Evolutionary conservation across 2,113 vertebrate species (phyloP).

Genomic region (Oreochromis niloticus): DNA sequence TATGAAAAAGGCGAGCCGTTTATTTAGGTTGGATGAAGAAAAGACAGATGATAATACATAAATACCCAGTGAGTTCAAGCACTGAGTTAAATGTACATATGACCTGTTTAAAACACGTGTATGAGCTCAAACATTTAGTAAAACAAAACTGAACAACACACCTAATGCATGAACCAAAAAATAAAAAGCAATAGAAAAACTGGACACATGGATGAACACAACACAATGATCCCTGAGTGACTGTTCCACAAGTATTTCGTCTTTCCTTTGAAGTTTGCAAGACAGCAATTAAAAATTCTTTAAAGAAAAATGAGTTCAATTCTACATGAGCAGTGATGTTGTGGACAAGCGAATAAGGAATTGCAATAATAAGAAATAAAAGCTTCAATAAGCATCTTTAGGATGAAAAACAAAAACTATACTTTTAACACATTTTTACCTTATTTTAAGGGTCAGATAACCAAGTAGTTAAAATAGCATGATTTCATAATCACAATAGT

Average conservation of each 20-base stretch:
- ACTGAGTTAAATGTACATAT: not conserved
- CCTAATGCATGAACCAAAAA: not conserved
- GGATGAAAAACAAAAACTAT: accelerated
- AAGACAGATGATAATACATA: not conserved
- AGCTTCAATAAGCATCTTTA: not conserved
- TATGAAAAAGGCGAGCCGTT: not conserved
- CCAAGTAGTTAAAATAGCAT: not conserved
- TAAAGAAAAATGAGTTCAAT: not conserved
- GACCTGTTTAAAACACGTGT: not conserved
- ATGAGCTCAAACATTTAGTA: not conserved
- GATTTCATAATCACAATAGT: not conserved
- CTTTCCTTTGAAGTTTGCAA: not conserved
- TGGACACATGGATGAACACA: not conserved
- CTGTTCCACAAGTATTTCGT: not conserved
- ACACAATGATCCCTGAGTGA: not conserved
- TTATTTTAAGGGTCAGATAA: not conserved
- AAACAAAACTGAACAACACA: not conserved
- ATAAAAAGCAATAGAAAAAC: not conserved
- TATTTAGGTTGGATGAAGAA: too few species aligned
- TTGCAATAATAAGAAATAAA: not conserved
- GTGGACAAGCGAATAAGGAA: not conserved
- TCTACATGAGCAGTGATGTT: not conserved
- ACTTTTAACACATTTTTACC: not conserved
- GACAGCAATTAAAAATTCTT: not conserved
- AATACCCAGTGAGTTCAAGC: not conserved